Evolutionary conservation across 2,888 invertebrate genomes (phyloP), one percentile per base, ranked within the genome.

Genomic region (Stenoptilia bipunctidactyla): DNA sequence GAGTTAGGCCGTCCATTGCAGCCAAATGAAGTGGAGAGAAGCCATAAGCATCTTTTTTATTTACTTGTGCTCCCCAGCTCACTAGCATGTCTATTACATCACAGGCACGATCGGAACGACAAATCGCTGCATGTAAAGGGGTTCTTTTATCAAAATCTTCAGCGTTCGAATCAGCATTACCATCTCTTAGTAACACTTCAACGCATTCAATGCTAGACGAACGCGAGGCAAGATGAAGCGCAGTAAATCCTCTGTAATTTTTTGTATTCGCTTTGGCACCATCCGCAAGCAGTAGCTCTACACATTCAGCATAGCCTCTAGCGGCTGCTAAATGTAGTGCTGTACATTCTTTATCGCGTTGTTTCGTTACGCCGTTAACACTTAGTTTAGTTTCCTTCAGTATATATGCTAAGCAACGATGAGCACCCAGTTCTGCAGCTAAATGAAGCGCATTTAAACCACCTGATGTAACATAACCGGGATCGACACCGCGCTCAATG

Each of bases 301-400:
- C 88, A 55, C 93, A 94, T 47, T 95, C 93, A 3, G 89, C 87
- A 58, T 92, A 92, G 6, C 95, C 94, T 56, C 92, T 91, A 55
- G 95, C 93, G 1, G 96, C 94, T 0, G 96, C 94, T 50, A 95
- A 76, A 79, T 96, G 96, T 48, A 94, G 62, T 0, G 93, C 90
- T 0, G 92, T 92, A 38, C 91, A 89, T 49, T 91, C 91, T 56
- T 91, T 92, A 49, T 90, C 91, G 49, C 89, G 86, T 58, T 88
- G 87, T 56, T 88, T 88, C 14, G 91, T 91, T 37, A 87, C 85
- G 2, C 89, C 87, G 54, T 93, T 89, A 5, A 91, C 87, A 58
- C 91, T 88, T 38, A 89, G 86, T 56, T 90, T 87, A 37, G 92
- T 91, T 37, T 89, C 89, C 60, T 91, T 90, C 15, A 94, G 66